Conservation (phyloP, 1,140 invertebrate genomes). For the Archegozetes longisetosus region DNA sequence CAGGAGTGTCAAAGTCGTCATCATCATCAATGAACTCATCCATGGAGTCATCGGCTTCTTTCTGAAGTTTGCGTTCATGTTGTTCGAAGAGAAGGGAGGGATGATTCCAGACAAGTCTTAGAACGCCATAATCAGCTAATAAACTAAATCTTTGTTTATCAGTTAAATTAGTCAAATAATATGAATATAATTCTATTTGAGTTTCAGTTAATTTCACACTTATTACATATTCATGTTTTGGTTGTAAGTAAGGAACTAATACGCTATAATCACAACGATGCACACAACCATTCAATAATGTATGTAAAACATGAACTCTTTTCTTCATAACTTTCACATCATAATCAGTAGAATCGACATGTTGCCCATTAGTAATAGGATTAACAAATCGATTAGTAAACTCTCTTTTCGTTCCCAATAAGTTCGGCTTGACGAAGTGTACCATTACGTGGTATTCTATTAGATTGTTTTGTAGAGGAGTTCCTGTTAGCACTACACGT, state of each 20-base stretch:
- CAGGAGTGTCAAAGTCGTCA: conserved; percentile 50
- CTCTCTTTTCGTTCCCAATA: conserved; percentile 73
- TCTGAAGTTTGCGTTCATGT: not conserved
- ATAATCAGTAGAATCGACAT: conserved; percentile 43
- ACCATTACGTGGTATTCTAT: conserved; percentile 93
- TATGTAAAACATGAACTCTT: conserved; percentile 73
- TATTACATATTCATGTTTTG: conserved; percentile 82
- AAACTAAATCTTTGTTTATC: conserved; percentile 51
- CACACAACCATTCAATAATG: conserved; percentile 75
- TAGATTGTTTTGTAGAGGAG: conserved; percentile 87
- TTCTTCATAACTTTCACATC: conserved; percentile 52
- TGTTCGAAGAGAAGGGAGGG: conserved; percentile 61
- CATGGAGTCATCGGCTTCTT: conserved; percentile 3
- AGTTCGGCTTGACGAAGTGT: conserved; percentile 81
- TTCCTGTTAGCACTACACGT: conserved; percentile 81
- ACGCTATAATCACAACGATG: conserved; percentile 76
- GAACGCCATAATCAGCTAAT: conserved; percentile 91
- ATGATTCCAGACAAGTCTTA: conserved; percentile 99
- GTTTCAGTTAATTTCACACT: conserved; percentile 68
- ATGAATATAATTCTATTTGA: conserved; percentile 53
- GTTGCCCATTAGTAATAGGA: conserved; percentile 18
- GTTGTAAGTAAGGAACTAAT: conserved; percentile 65
- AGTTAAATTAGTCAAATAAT: conserved; percentile 11
- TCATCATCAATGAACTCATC: not conserved
- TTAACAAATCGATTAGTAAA: conserved; percentile 70